Evolutionary conservation across 2,797 vertebrate species (phyloP).

Genomic region (Cephalopachus bancanus): DNA sequence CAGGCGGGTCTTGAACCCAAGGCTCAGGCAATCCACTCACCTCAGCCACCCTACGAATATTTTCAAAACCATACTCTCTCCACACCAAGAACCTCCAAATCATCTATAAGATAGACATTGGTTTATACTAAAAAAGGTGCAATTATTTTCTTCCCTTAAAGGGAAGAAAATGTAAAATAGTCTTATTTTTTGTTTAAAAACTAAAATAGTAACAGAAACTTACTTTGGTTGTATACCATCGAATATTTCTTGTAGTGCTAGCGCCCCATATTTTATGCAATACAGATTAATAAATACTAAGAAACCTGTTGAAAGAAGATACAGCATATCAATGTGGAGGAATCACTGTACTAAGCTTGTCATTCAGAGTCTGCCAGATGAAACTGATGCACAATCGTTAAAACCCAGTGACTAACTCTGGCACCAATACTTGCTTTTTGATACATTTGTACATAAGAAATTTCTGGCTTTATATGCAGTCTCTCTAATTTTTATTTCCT

Average conservation of each 20-base stretch:
- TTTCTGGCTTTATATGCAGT: neutral
- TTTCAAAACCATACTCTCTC: neutral
- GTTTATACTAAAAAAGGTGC: neutral
- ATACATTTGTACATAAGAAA: neutral
- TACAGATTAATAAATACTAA: constrained; percentile 98
- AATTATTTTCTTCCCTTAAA: no score
- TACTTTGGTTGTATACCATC: constrained; percentile 99
- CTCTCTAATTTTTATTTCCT: neutral
- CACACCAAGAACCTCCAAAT: neutral
- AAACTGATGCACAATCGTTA: neutral
- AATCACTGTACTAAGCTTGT: neutral
- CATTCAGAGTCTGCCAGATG: neutral
- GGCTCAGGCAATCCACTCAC: no score
- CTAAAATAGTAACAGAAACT: constrained; percentile 82
- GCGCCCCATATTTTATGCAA: constrained; percentile 96
- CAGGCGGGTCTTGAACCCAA: no score
- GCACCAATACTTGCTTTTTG: neutral
- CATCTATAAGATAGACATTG: neutral
- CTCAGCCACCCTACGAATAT: neutral
- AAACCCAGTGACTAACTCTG: neutral
- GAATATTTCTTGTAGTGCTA: constrained; percentile 98
- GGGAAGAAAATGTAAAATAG: no score
- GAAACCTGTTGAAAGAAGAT: constrained; percentile 92
- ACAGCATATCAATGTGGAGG: neutral
- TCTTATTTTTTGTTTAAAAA: no score